Conservation (phyloP, 2,113 vertebrate genomes). For the Dipodomys ordii region DNA sequence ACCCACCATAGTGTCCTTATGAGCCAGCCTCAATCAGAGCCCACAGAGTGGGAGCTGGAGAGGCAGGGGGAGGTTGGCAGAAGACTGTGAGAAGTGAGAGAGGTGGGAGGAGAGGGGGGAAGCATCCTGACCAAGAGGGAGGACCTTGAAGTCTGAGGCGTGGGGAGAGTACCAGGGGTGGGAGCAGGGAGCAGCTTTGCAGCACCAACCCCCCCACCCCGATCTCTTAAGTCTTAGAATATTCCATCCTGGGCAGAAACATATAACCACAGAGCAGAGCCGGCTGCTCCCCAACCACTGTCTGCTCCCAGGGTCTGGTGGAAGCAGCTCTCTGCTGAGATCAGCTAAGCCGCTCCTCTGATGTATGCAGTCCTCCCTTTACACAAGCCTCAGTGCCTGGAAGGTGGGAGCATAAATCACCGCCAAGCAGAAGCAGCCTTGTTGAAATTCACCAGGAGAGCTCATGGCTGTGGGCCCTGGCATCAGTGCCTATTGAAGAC, state of each 20-base stretch:
- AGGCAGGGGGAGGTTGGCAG: neutral
- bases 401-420: slow-evolving; percentile 44
- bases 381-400: neutral
- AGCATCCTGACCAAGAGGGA: neutral
- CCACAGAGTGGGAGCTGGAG: neutral
- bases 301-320: neutral
- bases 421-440: neutral
- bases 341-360: neutral
- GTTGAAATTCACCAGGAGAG: slow-evolving; percentile 12
- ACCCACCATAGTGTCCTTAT: rapidly evolving
- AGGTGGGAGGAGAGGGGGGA: neutral
- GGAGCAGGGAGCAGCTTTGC: neutral
- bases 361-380: neutral
- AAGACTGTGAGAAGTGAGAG: neutral
- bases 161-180: neutral
- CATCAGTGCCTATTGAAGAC: neutral
- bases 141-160: neutral
- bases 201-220: neutral
- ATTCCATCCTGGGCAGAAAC: neutral
- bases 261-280: rapidly evolving
- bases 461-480: neutral
- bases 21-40: neutral
- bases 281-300: neutral
- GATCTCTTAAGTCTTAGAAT: neutral
- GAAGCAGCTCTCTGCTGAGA: neutral